phyloP scores from a whole-genome alignment of 1,140 invertebrate genomes.

The Mesaphorura yosii region DNA sequence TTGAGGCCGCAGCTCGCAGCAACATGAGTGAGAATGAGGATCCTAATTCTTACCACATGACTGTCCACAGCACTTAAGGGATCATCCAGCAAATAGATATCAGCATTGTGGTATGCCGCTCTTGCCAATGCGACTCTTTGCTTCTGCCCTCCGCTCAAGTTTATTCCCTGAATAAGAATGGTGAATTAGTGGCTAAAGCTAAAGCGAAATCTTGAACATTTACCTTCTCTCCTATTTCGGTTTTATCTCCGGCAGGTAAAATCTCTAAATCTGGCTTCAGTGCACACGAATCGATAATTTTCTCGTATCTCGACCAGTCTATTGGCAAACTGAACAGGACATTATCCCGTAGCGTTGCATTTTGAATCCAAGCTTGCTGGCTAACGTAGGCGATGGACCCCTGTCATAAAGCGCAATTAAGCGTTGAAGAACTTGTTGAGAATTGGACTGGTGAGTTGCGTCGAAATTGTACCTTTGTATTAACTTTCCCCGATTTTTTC shows the following conservation, averaged over 20 bases:
- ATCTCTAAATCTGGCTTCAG: slow-evolving; percentile 38
- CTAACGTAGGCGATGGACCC: slow-evolving; percentile 41
- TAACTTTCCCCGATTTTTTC: slow-evolving; percentile 36
- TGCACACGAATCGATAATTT: slow-evolving; percentile 37
- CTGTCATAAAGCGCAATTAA: no score
- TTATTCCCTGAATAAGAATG: slow-evolving; percentile 44
- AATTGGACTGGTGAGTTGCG: no score
- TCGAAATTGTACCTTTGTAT: slow-evolving; percentile 37
- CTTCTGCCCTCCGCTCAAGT: slow-evolving; percentile 53
- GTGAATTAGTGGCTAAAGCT: no score
- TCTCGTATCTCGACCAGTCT: slow-evolving; percentile 34
- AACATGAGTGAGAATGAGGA: no score
- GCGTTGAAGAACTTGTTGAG: no score
- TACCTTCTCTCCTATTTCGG: slow-evolving; percentile 38
- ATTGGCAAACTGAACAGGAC: slow-evolving; percentile 38
- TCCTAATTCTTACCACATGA: no score
- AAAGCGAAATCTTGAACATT: no score
- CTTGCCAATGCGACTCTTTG: slow-evolving; percentile 48
- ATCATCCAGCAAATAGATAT: slow-evolving; percentile 49
- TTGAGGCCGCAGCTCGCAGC: no score
- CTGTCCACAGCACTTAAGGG: slow-evolving; percentile 48
- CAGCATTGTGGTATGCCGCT: slow-evolving; percentile 24
- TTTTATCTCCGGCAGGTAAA: slow-evolving; percentile 37
- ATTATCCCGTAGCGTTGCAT: slow-evolving; percentile 45
- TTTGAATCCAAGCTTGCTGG: slow-evolving; percentile 47